Evolutionary conservation across 2,113 vertebrate genomes (phyloP).

Genomic region (Seriola aureovittata): DNA sequence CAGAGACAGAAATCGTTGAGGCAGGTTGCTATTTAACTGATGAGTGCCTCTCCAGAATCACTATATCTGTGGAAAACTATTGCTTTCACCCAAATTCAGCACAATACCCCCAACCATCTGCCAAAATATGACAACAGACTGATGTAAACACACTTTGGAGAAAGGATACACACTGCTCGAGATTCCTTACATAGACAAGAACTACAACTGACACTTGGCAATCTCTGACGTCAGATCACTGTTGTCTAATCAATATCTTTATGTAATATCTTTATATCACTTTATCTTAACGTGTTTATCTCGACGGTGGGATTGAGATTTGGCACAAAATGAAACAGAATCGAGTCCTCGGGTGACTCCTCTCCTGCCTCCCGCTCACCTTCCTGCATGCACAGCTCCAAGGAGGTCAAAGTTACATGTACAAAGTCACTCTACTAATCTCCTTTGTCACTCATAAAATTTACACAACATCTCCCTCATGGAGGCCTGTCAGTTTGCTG

Average conservation of each 20-base stretch:
- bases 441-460: slow-evolving; percentile 90
- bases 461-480: slow-evolving; percentile 88
- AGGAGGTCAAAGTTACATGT: slow-evolving; percentile 84
- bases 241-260: not conserved
- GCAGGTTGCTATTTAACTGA: slow-evolving; percentile 76
- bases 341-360: not conserved
- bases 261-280: not conserved
- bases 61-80: slow-evolving; percentile 64
- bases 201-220: not conserved
- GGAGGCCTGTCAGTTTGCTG: slow-evolving; percentile 86
- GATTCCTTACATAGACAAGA: not conserved
- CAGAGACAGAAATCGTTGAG: slow-evolving; percentile 62
- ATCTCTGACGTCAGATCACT: not conserved
- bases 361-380: slow-evolving; percentile 49
- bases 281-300: not conserved
- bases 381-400: slow-evolving; percentile 61
- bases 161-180: slow-evolving; percentile 28
- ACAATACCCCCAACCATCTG: slow-evolving; percentile 59
- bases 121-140: slow-evolving; percentile 66
- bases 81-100: slow-evolving; percentile 61
- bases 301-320: not conserved
- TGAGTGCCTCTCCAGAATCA: slow-evolving; percentile 71
- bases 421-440: slow-evolving; percentile 85
- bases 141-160: slow-evolving; percentile 57
- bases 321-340: not conserved